Base-by-base conservation (phyloP, 2,113 vertebrate species). In the Catharus bicknelli region DNA sequence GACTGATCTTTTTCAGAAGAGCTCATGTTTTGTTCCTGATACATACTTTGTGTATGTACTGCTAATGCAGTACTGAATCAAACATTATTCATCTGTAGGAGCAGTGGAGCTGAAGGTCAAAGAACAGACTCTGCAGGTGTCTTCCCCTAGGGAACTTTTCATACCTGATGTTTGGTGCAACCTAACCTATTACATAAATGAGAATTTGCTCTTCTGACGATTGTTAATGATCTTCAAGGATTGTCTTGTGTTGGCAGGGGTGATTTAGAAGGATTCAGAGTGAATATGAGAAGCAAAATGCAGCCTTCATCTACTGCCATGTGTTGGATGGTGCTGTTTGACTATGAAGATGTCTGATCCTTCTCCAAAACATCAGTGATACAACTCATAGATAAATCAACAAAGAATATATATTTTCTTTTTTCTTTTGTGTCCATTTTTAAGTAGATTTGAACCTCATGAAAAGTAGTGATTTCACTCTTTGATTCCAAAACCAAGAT, bases 61-160 rank as follows among this genome's bases (percentile, higher is more conserved):
- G 58, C 66, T 93, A 40, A 36, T 57, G 74, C 15, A 79, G n/a
- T 42, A 53, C 68, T 73, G 75, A 74, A 58, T 83, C 83, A 92
- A 90, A 64, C 43, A 43, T 51, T 69, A 72, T 55, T 84, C 57
- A 59, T 91, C 58, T 91, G 43, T 51, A 93, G 63, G 38, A 90
- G 67, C 20, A 22, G 36, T 10, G 4, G 70, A 90, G 62, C 75
- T 86, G 84, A 94, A 86, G 86, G 91, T 93, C 76, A 79, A 76
- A 74, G 43, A 91, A 82, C 26, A 90, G 79, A 79, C 25, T 90
- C 59, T 91, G 82, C 93, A 94, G 93, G 91, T 97, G 94, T 93
- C 90, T 89, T 93, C 70, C 85, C 86, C 63, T 55, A 84, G 93
- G 93, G 79, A 86, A 79, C 47, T 70, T 88, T 75, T 93, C 54